A percentile compares a stretch with the other conserved stretches of the same genome.
phyloP scores from a whole-genome alignment of 2,888 invertebrate species.

The Coelogynopora nodosa region DNA sequence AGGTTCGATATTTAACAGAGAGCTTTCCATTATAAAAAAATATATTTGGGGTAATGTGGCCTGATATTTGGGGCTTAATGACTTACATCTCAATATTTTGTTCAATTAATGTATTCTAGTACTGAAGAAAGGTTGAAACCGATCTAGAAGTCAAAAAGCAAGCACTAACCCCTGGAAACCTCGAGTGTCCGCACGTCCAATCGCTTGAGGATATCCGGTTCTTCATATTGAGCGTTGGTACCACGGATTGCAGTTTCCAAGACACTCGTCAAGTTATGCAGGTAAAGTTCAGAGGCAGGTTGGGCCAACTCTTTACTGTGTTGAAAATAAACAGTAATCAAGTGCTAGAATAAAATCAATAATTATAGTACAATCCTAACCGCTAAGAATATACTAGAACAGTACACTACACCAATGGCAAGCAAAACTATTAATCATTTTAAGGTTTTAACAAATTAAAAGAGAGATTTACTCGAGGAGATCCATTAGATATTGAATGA shows the following conservation, averaged over 20 bases:
- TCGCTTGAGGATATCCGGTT: slow-evolving; percentile 77
- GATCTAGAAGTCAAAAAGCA: not conserved
- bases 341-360: no score
- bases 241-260: slow-evolving; percentile 67
- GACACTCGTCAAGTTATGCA: slow-evolving; percentile 73
- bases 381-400: no score
- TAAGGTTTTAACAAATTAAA: no score
- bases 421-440: no score
- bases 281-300: slow-evolving; percentile 77
- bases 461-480: slow-evolving; percentile 75
- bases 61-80: not conserved
- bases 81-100: not conserved
- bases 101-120: no score
- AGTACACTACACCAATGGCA: no score
- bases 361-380: no score
- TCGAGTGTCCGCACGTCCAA: slow-evolving; percentile 76
- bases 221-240: slow-evolving; percentile 89
- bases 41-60: no score
- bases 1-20: no score
- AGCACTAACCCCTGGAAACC: slow-evolving; percentile 70
- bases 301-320: slow-evolving; percentile 71
- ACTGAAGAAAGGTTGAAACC: not conserved
- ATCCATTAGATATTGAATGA: slow-evolving; percentile 86
- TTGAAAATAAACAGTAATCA: no score
- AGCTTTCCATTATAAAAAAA: no score